phyloP scores from a whole-genome alignment of 2,797 vertebrate genomes.

The Chelonia mydas region DNA sequence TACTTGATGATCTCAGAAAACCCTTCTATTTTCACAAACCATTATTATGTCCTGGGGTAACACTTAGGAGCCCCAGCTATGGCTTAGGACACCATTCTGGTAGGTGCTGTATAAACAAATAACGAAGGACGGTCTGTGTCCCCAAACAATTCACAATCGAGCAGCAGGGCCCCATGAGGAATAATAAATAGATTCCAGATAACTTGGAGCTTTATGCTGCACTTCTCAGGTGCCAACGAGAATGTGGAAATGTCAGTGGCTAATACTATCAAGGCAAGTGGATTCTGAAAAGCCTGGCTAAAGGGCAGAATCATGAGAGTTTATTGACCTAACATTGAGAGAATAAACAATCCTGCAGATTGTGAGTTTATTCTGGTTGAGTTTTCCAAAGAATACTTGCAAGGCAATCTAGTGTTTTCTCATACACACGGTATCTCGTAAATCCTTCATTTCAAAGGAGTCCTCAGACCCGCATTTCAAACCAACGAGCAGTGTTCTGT shows the following conservation, averaged over 20 bases:
- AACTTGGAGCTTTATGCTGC: not conserved
- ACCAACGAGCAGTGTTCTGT: slow-evolving; percentile 16
- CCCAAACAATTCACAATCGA: not conserved
- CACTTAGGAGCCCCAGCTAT: not conserved
- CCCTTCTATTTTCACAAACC: not conserved
- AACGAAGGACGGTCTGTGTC: not conserved
- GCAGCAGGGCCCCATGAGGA: not conserved
- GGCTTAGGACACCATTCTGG: not conserved
- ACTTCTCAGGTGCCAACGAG: fast-evolving
- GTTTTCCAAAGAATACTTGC: slow-evolving; percentile 23
- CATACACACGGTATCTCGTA: slow-evolving; percentile 11
- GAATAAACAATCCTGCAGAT: not conserved
- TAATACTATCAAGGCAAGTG: not conserved
- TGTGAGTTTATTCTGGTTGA: not conserved
- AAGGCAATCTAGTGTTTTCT: slow-evolving; percentile 36
- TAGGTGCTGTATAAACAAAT: fast-evolving
- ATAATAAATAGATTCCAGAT: not conserved
- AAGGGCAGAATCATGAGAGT: not conserved
- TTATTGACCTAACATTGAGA: not conserved
- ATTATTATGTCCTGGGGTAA: not conserved
- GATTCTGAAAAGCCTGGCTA: not conserved
- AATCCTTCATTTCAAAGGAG: slow-evolving; percentile 47
- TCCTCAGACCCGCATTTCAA: slow-evolving; percentile 37
- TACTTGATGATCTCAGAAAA: not conserved
- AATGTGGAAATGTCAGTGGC: not conserved